phyloP scores from a whole-genome alignment of 1,140 invertebrate genomes.

The Lepidotrigona ventralis region DNA sequence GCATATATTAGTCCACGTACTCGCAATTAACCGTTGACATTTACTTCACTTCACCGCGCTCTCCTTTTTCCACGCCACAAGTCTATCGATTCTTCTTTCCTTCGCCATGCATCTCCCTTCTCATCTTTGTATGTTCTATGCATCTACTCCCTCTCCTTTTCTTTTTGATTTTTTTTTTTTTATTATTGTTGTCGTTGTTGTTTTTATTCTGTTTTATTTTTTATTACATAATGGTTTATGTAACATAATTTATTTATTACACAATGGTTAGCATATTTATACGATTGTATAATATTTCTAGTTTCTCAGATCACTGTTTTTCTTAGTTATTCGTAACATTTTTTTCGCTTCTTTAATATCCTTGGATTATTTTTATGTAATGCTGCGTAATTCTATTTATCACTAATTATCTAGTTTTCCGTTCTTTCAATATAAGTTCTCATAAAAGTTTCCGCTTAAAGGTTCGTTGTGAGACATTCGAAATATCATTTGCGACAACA shows the following conservation, averaged over 20 bases:
- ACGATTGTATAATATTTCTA: neutral
- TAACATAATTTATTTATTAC: neutral
- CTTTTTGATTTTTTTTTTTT: neutral
- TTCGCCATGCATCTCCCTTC: neutral
- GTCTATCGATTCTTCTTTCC: constrained; percentile 53
- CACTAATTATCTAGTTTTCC: neutral
- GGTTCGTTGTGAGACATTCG: no score
- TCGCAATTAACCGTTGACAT: constrained; percentile 67
- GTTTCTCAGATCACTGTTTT: neutral
- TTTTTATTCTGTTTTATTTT: neutral
- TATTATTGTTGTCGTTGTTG: neutral
- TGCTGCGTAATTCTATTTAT: neutral
- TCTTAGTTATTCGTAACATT: neutral
- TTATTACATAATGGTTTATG: neutral
- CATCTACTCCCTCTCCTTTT: neutral
- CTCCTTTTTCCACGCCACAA: constrained; percentile 55
- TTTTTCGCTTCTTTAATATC: neutral
- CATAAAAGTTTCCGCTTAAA: no score
- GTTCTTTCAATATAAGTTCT: no score
- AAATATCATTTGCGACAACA: no score
- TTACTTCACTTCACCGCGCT: constrained; percentile 63
- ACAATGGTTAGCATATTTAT: neutral
- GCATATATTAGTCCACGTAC: constrained; percentile 58
- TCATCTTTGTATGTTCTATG: neutral
- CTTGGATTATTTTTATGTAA: neutral